Conservation (phyloP, 2,888 invertebrate species). For the Xanthia togata region DNA sequence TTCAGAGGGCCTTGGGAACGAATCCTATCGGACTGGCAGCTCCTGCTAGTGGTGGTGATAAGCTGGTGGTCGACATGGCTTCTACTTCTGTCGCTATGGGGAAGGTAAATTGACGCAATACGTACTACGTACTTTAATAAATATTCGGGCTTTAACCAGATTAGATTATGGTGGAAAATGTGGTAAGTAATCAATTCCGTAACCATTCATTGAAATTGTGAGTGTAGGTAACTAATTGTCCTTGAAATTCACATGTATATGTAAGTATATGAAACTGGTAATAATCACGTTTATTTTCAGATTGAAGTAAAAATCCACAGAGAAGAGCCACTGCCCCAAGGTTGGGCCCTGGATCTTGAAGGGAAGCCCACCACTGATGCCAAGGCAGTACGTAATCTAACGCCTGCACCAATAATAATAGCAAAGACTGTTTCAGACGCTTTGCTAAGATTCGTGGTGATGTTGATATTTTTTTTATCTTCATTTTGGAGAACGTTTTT, state of each 20-base stretch:
- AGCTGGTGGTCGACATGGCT: conserved; percentile 97
- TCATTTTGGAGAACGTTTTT: not conserved
- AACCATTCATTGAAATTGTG: no score
- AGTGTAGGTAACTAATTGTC: not conserved
- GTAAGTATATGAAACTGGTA: no score
- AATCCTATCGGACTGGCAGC: conserved; percentile 97
- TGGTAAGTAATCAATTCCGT: no score
- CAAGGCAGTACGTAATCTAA: conserved; percentile 76
- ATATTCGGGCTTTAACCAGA: no score
- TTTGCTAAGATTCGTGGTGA: not conserved
- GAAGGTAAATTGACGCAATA: conserved; percentile 91
- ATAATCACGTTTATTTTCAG: conserved; percentile 76
- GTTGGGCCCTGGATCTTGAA: conserved; percentile 95
- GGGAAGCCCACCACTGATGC: conserved; percentile 92
- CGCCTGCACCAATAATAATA: not conserved
- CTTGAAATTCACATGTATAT: not conserved
- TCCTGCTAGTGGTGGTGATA: conserved; percentile 92
- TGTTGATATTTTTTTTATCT: not conserved
- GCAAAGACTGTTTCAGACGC: not conserved
- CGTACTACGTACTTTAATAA: not conserved
- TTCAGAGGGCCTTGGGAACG: conserved; percentile 94
- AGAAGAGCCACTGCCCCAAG: conserved; percentile 93
- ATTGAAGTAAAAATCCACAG: conserved; percentile 96
- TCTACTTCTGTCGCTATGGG: conserved; percentile 98
- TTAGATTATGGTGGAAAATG: not conserved